A percentile compares a stretch with the other conserved stretches of the same genome.
These are phyloP conservation scores for Ephydatia muelleri DNA, from an alignment of 37 sponge, comb jelly and placozoan species.

Conservation along the genomic window DNA sequence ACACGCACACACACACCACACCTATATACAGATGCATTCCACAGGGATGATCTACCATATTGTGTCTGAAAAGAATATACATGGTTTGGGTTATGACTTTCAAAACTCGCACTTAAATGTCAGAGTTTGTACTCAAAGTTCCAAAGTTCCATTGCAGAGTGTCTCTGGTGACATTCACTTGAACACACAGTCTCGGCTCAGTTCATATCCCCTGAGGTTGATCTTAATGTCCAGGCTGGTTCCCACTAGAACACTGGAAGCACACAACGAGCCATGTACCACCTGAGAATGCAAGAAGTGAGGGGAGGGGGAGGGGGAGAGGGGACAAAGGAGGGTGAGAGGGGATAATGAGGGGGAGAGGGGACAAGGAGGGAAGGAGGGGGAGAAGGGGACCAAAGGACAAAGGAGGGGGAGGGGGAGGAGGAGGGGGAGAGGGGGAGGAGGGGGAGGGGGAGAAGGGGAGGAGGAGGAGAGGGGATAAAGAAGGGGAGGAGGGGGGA, in stretches of 20 bases:
- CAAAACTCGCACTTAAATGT: slow-evolving; percentile 57
- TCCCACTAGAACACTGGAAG: slow-evolving; percentile 71
- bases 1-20: neutral
- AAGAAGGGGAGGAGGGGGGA: neutral
- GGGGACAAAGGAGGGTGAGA: too few species aligned
- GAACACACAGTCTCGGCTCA: slow-evolving; percentile 8
- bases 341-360: too few species aligned
- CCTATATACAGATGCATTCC: neutral
- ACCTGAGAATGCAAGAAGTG: slow-evolving; percentile 44
- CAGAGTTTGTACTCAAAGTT: slow-evolving; percentile 36
- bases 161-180: slow-evolving; percentile 77
- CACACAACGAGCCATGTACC: slow-evolving; percentile 72
- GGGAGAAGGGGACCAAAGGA: neutral
- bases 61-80: slow-evolving; percentile 17
- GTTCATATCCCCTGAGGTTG: slow-evolving; percentile 58
- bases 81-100: neutral
- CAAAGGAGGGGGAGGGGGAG: too few species aligned
- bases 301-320: too few species aligned
- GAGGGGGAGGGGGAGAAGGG: neutral
- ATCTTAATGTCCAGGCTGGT: slow-evolving; percentile 70
- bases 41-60: slow-evolving; percentile 79
- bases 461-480: neutral
- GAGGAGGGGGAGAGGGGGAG: too few species aligned
- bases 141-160: slow-evolving; percentile 44
- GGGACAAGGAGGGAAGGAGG: too few species aligned